A percentile compares a stretch with the other conserved stretches of the same genome.
Evolutionary conservation across 2,113 vertebrate genomes (phyloP).

Genomic region (Candoia aspera): DNA sequence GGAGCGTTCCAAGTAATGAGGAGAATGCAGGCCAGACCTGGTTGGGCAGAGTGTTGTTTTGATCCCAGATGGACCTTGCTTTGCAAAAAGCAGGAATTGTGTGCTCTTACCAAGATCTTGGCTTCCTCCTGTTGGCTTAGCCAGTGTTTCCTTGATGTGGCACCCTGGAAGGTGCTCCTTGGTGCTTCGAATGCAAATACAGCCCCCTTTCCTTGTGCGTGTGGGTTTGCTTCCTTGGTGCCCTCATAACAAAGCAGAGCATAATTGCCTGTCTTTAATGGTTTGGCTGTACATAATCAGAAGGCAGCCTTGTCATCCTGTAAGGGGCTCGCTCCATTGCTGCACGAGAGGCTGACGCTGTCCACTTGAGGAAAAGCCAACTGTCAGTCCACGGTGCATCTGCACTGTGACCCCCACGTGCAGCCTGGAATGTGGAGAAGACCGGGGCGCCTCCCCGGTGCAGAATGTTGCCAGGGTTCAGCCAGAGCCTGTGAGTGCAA

Average conservation of each 20-base stretch:
- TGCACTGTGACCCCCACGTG: not conserved
- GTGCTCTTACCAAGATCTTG: not conserved
- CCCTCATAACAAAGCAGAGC: not conserved
- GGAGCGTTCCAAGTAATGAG: not conserved
- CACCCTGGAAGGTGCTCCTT: not conserved
- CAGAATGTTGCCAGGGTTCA: not conserved
- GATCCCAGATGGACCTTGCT: not conserved
- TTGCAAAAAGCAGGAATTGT: not conserved
- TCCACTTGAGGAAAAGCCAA: not conserved
- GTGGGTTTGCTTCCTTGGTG: not conserved
- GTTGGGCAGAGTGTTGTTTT: not conserved
- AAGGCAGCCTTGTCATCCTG: not conserved
- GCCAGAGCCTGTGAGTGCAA: not conserved
- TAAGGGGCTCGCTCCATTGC: not conserved
- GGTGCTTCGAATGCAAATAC: not conserved
- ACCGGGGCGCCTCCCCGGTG: not conserved
- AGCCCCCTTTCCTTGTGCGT: not conserved
- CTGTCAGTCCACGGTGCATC: not conserved
- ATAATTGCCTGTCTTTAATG: not conserved
- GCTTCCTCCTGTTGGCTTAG: no score
- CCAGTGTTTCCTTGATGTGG: not conserved
- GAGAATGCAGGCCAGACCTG: not conserved
- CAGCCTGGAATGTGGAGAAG: not conserved
- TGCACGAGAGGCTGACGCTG: no score
- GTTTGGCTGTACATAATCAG: not conserved